Base-by-base conservation (phyloP, 2,888 invertebrate species). In the Parelbella ahira region DNA sequence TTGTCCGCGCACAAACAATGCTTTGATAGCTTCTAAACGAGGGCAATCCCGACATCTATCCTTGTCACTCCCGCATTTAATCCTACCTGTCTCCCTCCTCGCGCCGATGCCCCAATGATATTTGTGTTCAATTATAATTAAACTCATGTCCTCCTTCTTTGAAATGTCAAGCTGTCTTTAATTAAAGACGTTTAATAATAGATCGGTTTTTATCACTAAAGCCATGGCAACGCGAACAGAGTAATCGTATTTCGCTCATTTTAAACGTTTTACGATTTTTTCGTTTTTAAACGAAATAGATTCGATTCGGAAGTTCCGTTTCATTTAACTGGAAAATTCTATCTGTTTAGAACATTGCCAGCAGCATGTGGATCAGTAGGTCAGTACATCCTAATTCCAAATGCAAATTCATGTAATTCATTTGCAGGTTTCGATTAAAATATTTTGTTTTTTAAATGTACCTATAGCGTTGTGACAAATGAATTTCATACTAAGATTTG, bases 161-260 rank as follows among this genome's bases (percentile, higher is more conserved):
- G 70, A 87, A 87, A 87, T 87, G 87, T 84, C 87, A 86, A 76
- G 76, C 79, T 76, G 77, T 76, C 68, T 83, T 80, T 83, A 86
- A 87, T 87, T 86, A 84, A 79, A 80, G 63, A 47, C 56, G 60
- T 58, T 58, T 81, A 79, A 74, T 77, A 69, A 78, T 82, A 81
- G 80, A 73, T 65, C 55, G 57, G 60, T 60, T 64, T 73, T 68
- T 68, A 63, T 60, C 55, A 28, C 37, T 19, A 11, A 19, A 37
- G 19, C 34, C 25, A 21, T 13, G 25, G 57, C 49, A 58, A 60
- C 51, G 58, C 48, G 48, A 45, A 50, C 32, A 10, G 4, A 19
- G 20, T 27, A 25, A 41, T 21, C 3, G 27, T 32, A 28, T 33
- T 27, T 15, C 19, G 13, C 11, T 15, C 20, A 2, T 2, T 25